phyloP scores from a whole-genome alignment of 2,797 vertebrate genomes.

The Discoglossus pictus region DNA sequence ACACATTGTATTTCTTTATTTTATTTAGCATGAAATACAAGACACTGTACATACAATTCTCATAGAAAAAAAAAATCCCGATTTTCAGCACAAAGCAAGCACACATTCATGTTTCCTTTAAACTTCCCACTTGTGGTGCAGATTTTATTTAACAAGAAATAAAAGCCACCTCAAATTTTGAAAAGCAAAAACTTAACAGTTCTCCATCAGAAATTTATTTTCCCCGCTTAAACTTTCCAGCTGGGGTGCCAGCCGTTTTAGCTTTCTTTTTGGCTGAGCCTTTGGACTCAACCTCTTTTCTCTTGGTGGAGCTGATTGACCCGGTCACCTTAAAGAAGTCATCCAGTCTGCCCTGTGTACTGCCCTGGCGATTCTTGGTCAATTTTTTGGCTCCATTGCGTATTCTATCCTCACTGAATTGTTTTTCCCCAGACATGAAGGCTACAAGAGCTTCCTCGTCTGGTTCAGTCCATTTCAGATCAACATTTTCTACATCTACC shows the following conservation, averaged over 20 bases:
- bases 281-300: slow-evolving; percentile 85
- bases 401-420: slow-evolving; percentile 93
- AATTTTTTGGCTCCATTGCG: slow-evolving; percentile 87
- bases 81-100: background rate
- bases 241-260: slow-evolving; percentile 67
- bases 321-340: slow-evolving; percentile 94
- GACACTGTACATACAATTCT: slow-evolving; percentile 1
- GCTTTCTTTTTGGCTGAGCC: slow-evolving; percentile 87
- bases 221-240: slow-evolving; percentile 77
- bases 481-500: slow-evolving; percentile 75
- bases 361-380: slow-evolving; percentile 88
- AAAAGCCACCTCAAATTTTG: no score
- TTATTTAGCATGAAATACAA: slow-evolving; percentile 10
- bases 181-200: no score
- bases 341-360: slow-evolving; percentile 91
- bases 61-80: slow-evolving; percentile 1
- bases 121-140: slow-evolving; percentile 70
- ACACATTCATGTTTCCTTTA: slow-evolving; percentile 73
- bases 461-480: slow-evolving; percentile 89
- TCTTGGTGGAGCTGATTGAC: slow-evolving; percentile 90
- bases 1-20: slow-evolving; percentile 15
- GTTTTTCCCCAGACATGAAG: slow-evolving; percentile 92
- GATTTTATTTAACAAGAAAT: no score
- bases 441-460: slow-evolving; percentile 81
- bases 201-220: no score